Percentiles rank a stretch among this genome's conserved stretches.
Evolutionary conservation across 1,140 invertebrate genomes (phyloP).

Genomic region (Nasonia vitripennis): DNA sequence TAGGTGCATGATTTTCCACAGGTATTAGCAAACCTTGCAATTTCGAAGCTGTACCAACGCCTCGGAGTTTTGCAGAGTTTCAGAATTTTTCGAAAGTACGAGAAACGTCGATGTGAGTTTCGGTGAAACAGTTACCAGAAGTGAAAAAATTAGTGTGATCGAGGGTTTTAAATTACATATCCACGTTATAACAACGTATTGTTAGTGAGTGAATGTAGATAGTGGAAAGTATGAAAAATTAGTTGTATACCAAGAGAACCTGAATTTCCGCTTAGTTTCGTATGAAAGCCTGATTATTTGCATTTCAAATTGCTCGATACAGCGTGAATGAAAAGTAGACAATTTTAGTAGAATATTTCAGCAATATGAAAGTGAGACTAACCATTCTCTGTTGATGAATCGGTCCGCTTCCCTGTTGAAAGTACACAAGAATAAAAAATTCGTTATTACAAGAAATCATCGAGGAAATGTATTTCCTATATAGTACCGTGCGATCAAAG

Average conservation of each 20-base stretch:
- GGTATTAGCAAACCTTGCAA: too few relatives aligned
- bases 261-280: slow-evolving; percentile 33
- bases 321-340: slow-evolving; percentile 25
- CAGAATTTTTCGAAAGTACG: too few relatives aligned
- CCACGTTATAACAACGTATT: too few relatives aligned
- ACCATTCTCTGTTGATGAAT: slow-evolving; percentile 50
- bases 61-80: too few relatives aligned
- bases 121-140: too few relatives aligned
- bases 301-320: slow-evolving; percentile 30
- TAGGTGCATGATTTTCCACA: too few relatives aligned
- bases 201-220: slow-evolving; percentile 1
- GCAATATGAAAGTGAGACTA: slow-evolving; percentile 39
- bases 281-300: slow-evolving; percentile 40
- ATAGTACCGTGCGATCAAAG: not conserved
- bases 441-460: slow-evolving; percentile 1
- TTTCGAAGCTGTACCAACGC: too few relatives aligned
- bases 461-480: not conserved
- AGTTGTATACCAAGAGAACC: slow-evolving; percentile 14
- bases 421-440: slow-evolving; percentile 44
- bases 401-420: slow-evolving; percentile 48
- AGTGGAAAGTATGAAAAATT: not conserved
- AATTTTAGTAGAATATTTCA: slow-evolving; percentile 33
- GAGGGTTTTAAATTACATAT: not conserved
- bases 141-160: not conserved
- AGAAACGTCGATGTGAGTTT: too few relatives aligned